Base-by-base conservation (phyloP, 2,113 vertebrate species). In the Mobula birostris region DNA sequence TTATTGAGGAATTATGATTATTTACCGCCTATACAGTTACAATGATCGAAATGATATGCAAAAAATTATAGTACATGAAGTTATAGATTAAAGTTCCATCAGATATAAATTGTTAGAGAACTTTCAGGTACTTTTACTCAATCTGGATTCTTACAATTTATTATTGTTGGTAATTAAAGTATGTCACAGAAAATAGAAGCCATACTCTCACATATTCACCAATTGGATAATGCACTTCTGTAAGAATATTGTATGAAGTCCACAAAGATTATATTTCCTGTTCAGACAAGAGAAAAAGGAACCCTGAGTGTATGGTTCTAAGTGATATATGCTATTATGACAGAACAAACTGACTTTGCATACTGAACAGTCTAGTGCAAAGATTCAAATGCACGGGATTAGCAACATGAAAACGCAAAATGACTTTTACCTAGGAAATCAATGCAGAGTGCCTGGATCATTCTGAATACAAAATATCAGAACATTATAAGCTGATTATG, bases 271-370 rank as follows among this genome's bases (percentile, higher is more conserved):
- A 70, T 70, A 63, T 68, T 92, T 72, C 36, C 66, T 92, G 88
- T 63, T 92, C 88, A 92, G 88, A 70, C 66, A 70, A 70, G 66
- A 48, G 48, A 48, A 48, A 48, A 48, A 48, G 48, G 48, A 48
- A 66, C 68, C 88, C 14, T 70, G 36, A 63, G 66, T 92, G 88
- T 92, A 70, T 70, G 66, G 66, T 92, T 92, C 66, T 70, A 92
- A 92, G 66, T 92, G 88, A 68, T 92, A 92, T 70, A 32, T 92
- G 88, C 88, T 92, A 92, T 92, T 70, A 92, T 92, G 88, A 92
- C 88, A 92, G 88, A 70, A 63, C 88, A 24, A n/a, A 92, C 66
- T 92, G 88, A 92, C 88, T 70, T 70, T 68, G 88, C 70, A 92
- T 92, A 92, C 88, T 72, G 68, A 92, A 92, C 32, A 92, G 87